Conservation (phyloP, 64 coral and sea anemone species). For the Montipora efflorescens region DNA sequence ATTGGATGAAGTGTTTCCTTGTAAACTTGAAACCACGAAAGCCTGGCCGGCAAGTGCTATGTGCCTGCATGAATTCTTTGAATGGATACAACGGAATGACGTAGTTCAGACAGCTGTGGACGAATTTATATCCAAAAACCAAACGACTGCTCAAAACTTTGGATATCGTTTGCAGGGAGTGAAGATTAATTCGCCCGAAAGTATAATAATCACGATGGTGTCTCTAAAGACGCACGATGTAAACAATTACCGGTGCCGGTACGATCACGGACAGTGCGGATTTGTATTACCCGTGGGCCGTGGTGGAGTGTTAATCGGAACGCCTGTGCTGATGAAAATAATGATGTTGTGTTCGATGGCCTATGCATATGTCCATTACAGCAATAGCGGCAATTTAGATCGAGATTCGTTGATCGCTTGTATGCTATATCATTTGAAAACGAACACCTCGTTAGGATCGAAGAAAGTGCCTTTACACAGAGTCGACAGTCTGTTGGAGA, state of each 20-base stretch:
- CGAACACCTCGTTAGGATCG: rapidly evolving
- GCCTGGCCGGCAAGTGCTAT: not conserved
- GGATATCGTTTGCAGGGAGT: not conserved
- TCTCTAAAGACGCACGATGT: not conserved
- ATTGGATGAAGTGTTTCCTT: not conserved
- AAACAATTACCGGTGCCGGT: rapidly evolving
- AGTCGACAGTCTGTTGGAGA: not conserved
- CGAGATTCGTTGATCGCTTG: not conserved
- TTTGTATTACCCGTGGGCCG: not conserved
- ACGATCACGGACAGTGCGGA: not conserved
- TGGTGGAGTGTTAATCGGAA: not conserved
- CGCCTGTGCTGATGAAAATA: not conserved
- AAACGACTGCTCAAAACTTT: not conserved
- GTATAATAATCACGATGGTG: not conserved
- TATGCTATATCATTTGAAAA: not conserved
- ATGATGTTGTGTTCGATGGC: not conserved
- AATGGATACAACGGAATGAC: not conserved
- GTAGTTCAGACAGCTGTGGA: not conserved
- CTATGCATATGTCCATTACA: not conserved
- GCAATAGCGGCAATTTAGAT: not conserved
- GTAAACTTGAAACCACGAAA: not conserved
- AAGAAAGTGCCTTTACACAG: not conserved
- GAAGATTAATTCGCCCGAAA: not conserved
- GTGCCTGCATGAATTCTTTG: not conserved
- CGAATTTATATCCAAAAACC: not conserved